These are phyloP conservation scores for Hermetia illucens DNA, from an alignment of 1,140 invertebrate genomes.

Conservation along the genomic window DNA sequence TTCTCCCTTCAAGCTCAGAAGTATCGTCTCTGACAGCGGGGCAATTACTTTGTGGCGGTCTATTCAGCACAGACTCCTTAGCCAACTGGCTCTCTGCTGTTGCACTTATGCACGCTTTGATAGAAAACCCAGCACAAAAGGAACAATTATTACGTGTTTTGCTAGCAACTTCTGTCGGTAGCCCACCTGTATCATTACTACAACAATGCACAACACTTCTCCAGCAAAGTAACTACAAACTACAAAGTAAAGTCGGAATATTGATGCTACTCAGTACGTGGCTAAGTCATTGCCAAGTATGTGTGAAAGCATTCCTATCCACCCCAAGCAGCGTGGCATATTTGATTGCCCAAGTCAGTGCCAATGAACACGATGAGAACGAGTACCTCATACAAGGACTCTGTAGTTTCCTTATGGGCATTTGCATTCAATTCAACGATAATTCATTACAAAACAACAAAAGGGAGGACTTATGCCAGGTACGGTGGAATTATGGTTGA, in stretches of 20 bases:
- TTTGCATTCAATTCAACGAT: slow-evolving; percentile 89
- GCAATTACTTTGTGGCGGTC: slow-evolving; percentile 84
- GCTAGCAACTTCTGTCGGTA: slow-evolving; percentile 71
- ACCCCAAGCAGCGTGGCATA: slow-evolving; percentile 79
- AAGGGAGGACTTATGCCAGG: slow-evolving; percentile 56
- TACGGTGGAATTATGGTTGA: not conserved
- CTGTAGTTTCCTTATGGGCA: slow-evolving; percentile 85
- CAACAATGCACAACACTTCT: slow-evolving; percentile 75
- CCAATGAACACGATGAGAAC: slow-evolving; percentile 71
- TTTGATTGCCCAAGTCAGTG: slow-evolving; percentile 61
- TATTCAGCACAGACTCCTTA: slow-evolving; percentile 82
- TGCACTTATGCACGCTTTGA: slow-evolving; percentile 77
- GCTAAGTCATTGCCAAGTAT: slow-evolving; percentile 70
- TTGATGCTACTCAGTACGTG: slow-evolving; percentile 84
- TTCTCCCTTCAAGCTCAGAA: slow-evolving; percentile 73
- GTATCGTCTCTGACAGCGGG: slow-evolving; percentile 56
- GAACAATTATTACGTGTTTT: slow-evolving; percentile 87
- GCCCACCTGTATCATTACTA: slow-evolving; percentile 72
- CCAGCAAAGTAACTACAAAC: slow-evolving; percentile 62
- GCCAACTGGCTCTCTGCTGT: slow-evolving; percentile 97
- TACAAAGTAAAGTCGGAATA: slow-evolving; percentile 83
- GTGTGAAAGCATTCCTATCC: slow-evolving; percentile 70
- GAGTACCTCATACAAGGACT: slow-evolving; percentile 80
- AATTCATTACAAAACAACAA: slow-evolving; percentile 66
- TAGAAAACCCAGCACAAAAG: slow-evolving; percentile 79